Conservation (phyloP, 2,113 vertebrate species). For the Polypterus senegalus region DNA sequence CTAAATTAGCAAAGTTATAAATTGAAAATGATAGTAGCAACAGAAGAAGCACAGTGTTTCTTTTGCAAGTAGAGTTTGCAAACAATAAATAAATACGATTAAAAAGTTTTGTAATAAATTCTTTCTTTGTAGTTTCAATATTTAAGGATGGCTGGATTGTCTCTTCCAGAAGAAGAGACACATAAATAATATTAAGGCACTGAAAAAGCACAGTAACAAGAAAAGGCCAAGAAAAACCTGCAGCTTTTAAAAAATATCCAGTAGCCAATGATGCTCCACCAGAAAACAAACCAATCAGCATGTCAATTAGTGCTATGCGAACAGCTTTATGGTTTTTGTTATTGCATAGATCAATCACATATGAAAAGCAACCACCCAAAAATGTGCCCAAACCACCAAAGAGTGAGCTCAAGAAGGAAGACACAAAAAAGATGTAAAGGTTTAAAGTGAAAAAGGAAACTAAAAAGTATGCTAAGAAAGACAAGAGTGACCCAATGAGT, state of each 20-base stretch:
- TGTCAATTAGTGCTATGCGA: conserved; percentile 76
- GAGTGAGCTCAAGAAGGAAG: conserved; percentile 54
- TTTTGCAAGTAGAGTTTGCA: conserved; percentile 37
- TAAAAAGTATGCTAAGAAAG: conserved; percentile 39
- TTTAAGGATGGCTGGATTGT: conserved; percentile 35
- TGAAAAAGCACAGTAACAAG: conserved; percentile 43
- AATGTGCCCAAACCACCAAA: conserved; percentile 75
- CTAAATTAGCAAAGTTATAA: conserved; percentile 52
- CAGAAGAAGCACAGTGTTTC: conserved; percentile 43
- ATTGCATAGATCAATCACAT: conserved; percentile 67
- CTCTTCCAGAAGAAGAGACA: conserved; percentile 66
- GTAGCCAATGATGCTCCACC: conserved; percentile 68
- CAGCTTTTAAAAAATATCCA: conserved; percentile 69
- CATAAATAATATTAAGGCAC: conserved; percentile 57
- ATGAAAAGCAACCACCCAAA: conserved; percentile 77
- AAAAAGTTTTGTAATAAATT: conserved; percentile 40
- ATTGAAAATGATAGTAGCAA: conserved; percentile 58
- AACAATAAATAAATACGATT: conserved; percentile 63
- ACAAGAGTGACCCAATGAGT: conserved; percentile 52
- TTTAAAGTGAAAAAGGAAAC: conserved; percentile 65
- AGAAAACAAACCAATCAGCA: conserved; percentile 69
- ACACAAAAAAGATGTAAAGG: conserved; percentile 58
- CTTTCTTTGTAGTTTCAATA: conserved; percentile 25
- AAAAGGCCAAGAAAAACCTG: conserved; percentile 79
- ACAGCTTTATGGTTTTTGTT: conserved; percentile 64